Evolutionary conservation across 2,888 invertebrate genomes (phyloP).

Genomic region (Microdon myrmicae): DNA sequence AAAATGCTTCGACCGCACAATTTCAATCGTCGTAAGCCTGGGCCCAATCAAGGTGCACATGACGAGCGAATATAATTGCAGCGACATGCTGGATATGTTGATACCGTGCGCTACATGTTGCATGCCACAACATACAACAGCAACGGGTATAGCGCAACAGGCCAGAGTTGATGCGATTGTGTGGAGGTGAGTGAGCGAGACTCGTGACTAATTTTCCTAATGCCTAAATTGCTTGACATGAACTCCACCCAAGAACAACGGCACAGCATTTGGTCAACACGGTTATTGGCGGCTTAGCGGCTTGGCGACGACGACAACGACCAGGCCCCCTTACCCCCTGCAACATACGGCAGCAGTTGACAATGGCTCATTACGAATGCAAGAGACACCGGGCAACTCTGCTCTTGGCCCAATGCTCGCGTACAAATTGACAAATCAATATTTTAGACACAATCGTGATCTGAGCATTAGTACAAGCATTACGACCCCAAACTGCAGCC

Average conservation of each 20-base stretch:
- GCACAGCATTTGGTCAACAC: conserved; percentile 44
- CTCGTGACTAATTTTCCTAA: conserved; percentile 53
- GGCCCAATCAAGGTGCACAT: conserved; percentile 48
- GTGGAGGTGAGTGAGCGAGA: too few species aligned
- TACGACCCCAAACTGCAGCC: conserved; percentile 42
- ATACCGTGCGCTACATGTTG: conserved; percentile 29
- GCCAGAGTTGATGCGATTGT: conserved; percentile 32
- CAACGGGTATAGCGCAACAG: conserved; percentile 13
- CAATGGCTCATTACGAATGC: conserved; percentile 30
- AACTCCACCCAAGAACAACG: conserved; percentile 50
- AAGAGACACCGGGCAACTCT: conserved; percentile 4
- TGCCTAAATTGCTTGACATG: conserved; percentile 49
- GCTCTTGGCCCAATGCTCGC: conserved; percentile 27
- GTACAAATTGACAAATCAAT: conserved; percentile 52
- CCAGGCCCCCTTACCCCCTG: conserved; percentile 6
- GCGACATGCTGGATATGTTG: conserved; percentile 36
- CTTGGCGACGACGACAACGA: conserved; percentile 11
- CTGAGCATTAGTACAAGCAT: conserved; percentile 40
- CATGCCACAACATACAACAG: conserved; percentile 17
- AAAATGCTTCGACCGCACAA: conserved; percentile 29
- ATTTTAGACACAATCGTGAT: conserved; percentile 51
- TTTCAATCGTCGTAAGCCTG: too few species aligned
- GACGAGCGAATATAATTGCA: conserved; percentile 50
- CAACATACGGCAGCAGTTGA: conserved; percentile 28
- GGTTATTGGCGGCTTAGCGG: conserved; percentile 35